Evolutionary conservation across 2,888 invertebrate species (phyloP).

Genomic region (Vanessa cardui): DNA sequence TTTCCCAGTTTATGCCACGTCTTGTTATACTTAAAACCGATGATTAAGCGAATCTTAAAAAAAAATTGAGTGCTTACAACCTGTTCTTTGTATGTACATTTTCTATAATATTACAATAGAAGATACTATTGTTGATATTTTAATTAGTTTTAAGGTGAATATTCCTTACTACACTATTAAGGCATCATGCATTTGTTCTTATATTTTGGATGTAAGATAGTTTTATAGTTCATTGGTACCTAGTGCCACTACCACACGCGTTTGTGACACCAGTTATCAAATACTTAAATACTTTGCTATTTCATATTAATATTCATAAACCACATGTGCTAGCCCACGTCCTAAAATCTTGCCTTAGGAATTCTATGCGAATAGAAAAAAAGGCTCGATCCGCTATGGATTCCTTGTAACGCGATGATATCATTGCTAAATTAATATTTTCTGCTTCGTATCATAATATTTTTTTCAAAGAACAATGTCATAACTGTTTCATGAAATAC

Average conservation of each 20-base stretch:
- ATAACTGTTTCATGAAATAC: conserved; percentile 15
- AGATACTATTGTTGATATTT: not conserved
- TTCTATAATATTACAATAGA: not conserved
- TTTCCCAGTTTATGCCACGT: conserved; percentile 25
- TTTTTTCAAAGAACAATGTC: not conserved
- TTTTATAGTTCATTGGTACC: not conserved
- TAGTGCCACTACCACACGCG: conserved; percentile 16
- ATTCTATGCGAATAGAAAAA: conserved; percentile 21
- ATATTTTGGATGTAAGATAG: not conserved
- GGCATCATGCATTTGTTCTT: too few species aligned
- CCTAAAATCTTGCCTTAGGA: conserved; percentile 14
- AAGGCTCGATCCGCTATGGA: conserved; percentile 25
- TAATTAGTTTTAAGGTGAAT: too few species aligned
- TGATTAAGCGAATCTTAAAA: conserved; percentile 33
- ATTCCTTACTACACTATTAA: too few species aligned
- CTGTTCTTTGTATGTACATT: not conserved
- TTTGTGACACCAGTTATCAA: conserved; percentile 13
- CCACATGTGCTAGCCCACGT: conserved; percentile 21
- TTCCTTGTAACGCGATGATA: conserved; percentile 28
- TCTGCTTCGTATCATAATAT: not conserved
- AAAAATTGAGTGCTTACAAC: conserved; percentile 20
- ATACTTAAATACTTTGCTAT: conserved; percentile 7
- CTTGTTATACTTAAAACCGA: conserved; percentile 15
- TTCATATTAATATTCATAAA: conserved; percentile 9
- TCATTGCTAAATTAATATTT: conserved; percentile 29